Evolutionary conservation across 2,888 invertebrate genomes (phyloP).

Genomic region (Melolontha melolontha): DNA sequence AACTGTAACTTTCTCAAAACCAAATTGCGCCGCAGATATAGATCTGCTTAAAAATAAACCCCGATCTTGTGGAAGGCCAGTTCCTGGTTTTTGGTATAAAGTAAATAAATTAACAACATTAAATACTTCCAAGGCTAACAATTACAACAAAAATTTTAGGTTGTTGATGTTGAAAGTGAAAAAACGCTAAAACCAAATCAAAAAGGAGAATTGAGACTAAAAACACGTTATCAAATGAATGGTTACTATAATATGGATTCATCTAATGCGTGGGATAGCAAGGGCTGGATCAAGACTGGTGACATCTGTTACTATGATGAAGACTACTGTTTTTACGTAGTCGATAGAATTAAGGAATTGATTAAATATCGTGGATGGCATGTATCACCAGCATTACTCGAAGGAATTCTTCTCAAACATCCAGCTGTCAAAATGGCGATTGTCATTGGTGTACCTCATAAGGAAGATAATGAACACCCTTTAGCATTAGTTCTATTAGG

Average conservation of each 20-base stretch:
- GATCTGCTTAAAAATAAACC: conserved; percentile 55
- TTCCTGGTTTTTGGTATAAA: conserved; percentile 56
- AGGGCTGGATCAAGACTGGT: conserved; percentile 68
- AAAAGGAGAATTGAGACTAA: conserved; percentile 68
- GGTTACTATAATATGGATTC: conserved; percentile 67
- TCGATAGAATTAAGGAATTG: conserved; percentile 67
- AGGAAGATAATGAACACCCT: conserved; percentile 59
- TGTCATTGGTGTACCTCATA: conserved; percentile 59
- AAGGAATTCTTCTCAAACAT: conserved; percentile 55
- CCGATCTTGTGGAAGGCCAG: conserved; percentile 54
- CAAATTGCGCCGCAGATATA: conserved; percentile 53
- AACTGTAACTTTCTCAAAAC: conserved; percentile 52
- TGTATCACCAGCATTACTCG: conserved; percentile 60
- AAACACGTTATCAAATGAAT: conserved; percentile 61
- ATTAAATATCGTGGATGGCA: conserved; percentile 68
- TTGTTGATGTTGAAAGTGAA: conserved; percentile 64
- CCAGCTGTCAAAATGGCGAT: conserved; percentile 54
- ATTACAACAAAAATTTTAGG: conserved; percentile 58
- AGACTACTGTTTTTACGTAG: conserved; percentile 65
- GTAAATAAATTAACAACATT: conserved; percentile 46
- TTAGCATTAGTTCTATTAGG: conserved; percentile 53
- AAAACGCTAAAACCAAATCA: conserved; percentile 65
- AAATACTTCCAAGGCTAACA: not conserved
- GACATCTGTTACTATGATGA: conserved; percentile 68
- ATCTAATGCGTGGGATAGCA: conserved; percentile 62